Percentiles rank a stretch among this genome's conserved stretches.
These are phyloP conservation scores for Adineta ricciae DNA, from an alignment of 2,888 invertebrate genomes.

Conservation along the genomic window DNA sequence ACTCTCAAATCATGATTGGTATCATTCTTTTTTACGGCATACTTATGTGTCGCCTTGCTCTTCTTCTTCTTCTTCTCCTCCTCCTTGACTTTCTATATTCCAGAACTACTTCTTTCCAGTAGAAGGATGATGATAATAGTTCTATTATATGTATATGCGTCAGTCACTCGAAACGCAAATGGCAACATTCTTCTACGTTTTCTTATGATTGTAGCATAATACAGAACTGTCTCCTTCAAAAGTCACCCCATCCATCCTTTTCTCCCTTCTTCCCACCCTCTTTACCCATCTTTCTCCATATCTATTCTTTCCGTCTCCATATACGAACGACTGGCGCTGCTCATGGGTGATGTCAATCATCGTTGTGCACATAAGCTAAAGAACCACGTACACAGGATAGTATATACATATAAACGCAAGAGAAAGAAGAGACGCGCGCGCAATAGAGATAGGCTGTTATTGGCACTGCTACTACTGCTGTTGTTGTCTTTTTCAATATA, in stretches of 20 bases:
- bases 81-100: not conserved
- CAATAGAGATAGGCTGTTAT: not conserved
- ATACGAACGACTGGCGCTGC: not conserved
- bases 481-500: not conserved
- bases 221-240: not conserved
- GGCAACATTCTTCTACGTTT: conserved; percentile 6
- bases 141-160: not conserved
- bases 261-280: not conserved
- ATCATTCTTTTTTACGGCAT: not conserved
- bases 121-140: not conserved
- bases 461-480: not conserved
- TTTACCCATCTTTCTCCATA: not conserved
- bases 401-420: not conserved
- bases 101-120: not conserved
- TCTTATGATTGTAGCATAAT: not conserved
- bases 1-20: not conserved
- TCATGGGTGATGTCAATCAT: conserved; percentile 15
- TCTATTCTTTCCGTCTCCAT: not conserved
- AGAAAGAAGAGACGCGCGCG: not conserved
- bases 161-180: conserved; percentile 9
- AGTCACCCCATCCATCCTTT: not conserved
- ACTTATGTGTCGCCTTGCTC: not conserved
- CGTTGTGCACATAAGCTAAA: not conserved
- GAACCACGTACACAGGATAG: not conserved
- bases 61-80: not conserved